Conservation (phyloP, 2,888 invertebrate genomes). For the Pachliopta kotzebuea region DNA sequence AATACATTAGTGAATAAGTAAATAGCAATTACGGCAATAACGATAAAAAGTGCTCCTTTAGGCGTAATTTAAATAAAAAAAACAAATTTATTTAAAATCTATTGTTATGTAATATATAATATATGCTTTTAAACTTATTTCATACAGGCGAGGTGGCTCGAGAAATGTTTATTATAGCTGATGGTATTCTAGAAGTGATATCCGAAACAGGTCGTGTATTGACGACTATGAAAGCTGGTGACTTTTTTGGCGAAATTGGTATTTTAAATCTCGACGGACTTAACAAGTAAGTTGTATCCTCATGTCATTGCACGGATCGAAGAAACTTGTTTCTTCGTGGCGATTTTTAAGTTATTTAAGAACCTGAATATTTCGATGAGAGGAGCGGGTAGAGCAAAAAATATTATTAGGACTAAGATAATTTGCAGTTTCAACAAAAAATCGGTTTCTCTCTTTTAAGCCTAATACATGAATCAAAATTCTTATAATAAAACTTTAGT, state of each 20-base stretch:
- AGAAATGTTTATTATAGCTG: conserved; percentile 99
- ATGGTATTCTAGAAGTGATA: conserved; percentile 96
- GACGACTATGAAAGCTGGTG: conserved; percentile 98
- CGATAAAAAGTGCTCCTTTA: no score
- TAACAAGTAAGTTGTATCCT: conserved; percentile 86
- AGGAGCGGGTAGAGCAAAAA: no score
- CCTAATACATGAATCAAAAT: no score
- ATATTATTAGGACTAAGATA: no score
- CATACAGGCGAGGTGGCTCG: conserved; percentile 90
- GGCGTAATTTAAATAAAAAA: no score
- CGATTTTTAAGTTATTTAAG: neutral
- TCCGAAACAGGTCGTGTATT: conserved; percentile 96
- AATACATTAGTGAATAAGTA: no score
- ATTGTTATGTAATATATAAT: no score
- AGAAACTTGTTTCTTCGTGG: neutral
- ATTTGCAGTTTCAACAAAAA: no score
- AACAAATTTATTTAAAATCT: neutral
- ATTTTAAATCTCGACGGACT: conserved; percentile 97
- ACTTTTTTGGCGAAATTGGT: conserved; percentile 98
- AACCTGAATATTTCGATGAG: neutral
- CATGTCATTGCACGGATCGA: no score
- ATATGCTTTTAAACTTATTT: neutral
- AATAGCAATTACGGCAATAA: no score
- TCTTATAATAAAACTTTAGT: no score
- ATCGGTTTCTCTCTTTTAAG: no score